Evolutionary conservation across 2,797 vertebrate species (phyloP), one percentile per base, ranked within the genome.

Genomic region (Spinibarbus caldwelli): DNA sequence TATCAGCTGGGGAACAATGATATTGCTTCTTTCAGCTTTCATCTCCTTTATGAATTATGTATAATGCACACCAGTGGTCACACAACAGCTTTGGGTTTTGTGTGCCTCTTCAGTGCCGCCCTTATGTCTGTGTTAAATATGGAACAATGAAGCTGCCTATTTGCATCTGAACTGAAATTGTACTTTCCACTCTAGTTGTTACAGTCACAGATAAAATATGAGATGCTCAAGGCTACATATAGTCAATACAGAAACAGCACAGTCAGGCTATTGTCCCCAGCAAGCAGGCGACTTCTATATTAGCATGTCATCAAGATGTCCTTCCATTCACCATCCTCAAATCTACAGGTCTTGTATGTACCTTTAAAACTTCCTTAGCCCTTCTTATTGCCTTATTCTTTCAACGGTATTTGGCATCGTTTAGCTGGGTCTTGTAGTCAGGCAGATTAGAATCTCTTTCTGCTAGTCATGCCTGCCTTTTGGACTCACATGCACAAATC

Each of bases 111-210:
- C 86, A 82, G 82, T 78, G 57, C 85, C 87, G 78, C 54, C 85
- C 75, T 85, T 43, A 75, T 83, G 89, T 90, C 90, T 89, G 91
- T 90, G 91, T 93, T 93, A 91, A 92, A 89, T 86, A 47, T 82
- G 75, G 73, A 85, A 78, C 86, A 78, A 71, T 82, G 68, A 88
- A 88, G 82, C 86, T 88, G 85, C 88, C 82, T 90, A 83, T 92
- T 92, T 82, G 82, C 89, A 90, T 90, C 87, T 89, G 84, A 87
- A 89, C 89, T 90, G 88, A 87, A 92, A 92, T 90, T 92, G 90
- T 91, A 89, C 89, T 91, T 92, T 94, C 88, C 91, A 92, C 91
- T 92, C 85, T 90, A 92, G 71, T 90, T 88, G 87, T 90, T 91
- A 84, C 90, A 89, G 91, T 72, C 3, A 88, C 87, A 89, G 91